Evolutionary conservation across 2,888 invertebrate genomes (phyloP).

Genomic region (Liopterus haemorrhoidalis): DNA sequence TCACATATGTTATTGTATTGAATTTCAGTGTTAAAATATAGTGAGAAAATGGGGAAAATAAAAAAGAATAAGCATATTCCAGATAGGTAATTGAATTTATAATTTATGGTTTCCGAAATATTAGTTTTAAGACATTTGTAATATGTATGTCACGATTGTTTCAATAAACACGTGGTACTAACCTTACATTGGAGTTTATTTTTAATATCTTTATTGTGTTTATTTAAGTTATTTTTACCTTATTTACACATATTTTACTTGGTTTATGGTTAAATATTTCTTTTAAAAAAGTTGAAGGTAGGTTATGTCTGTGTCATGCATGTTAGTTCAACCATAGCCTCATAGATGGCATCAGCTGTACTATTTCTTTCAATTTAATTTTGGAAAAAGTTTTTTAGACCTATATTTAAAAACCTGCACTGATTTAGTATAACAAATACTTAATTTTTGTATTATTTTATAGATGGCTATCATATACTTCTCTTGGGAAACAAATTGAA

Average conservation of each 20-base stretch:
- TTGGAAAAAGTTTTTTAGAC: slow-evolving; percentile 3
- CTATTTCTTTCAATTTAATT: neutral
- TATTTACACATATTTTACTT: neutral
- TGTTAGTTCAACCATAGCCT: neutral
- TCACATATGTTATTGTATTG: no score
- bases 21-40: no score
- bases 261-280: neutral
- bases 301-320: neutral
- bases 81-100: no score
- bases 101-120: no score
- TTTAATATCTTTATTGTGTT: neutral
- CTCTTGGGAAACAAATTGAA: slow-evolving; percentile 58
- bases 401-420: slow-evolving; percentile 15
- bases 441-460: slow-evolving; percentile 36
- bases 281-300: no score
- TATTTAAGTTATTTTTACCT: neutral
- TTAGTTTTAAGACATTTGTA: no score
- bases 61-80: no score
- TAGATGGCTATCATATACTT: slow-evolving; percentile 60
- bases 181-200: no score
- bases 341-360: slow-evolving; percentile 4
- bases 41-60: no score
- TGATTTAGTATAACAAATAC: no score
- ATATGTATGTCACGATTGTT: no score
- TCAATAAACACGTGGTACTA: neutral